phyloP scores from a whole-genome alignment of 2,113 vertebrate genomes.

The Trichomycterus rosablanca region DNA sequence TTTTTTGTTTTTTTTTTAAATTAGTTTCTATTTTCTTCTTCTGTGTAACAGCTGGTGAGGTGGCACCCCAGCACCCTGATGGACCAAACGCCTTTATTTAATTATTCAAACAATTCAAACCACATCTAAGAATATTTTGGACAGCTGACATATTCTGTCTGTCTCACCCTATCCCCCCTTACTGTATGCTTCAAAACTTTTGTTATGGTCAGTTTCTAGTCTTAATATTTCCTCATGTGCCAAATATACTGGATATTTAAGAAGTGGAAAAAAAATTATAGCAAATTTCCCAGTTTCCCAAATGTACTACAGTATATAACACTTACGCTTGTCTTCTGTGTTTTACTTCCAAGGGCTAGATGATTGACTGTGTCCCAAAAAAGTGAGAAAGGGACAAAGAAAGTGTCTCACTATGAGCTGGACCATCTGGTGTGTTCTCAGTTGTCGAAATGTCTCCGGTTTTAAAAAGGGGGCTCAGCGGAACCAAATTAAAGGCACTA shows the following conservation, averaged over 20 bases:
- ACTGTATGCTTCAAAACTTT: too few relatives aligned
- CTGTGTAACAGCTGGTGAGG: too few relatives aligned
- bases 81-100: too few relatives aligned
- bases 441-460: conserved; percentile 6
- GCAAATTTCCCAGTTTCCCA: neutral
- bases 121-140: too few relatives aligned
- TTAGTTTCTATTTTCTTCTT: too few relatives aligned
- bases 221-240: neutral
- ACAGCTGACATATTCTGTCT: too few relatives aligned
- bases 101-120: too few relatives aligned
- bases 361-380: conserved; percentile 6
- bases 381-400: conserved; percentile 9
- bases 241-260: conserved; percentile 2
- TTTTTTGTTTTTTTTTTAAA: too few relatives aligned
- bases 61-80: too few relatives aligned
- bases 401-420: neutral
- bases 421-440: conserved; percentile 26
- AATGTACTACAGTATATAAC: conserved; percentile 1
- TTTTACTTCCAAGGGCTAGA: conserved; percentile 14
- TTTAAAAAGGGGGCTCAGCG: conserved; percentile 13
- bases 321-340: conserved; percentile 16
- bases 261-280: conserved; percentile 14
- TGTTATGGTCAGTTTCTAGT: too few relatives aligned
- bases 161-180: too few relatives aligned
- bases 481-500: neutral